Evolutionary conservation across 2,797 vertebrate genomes (phyloP), one percentile per base, ranked within the genome.

Genomic region (Myotis vivesi): DNA sequence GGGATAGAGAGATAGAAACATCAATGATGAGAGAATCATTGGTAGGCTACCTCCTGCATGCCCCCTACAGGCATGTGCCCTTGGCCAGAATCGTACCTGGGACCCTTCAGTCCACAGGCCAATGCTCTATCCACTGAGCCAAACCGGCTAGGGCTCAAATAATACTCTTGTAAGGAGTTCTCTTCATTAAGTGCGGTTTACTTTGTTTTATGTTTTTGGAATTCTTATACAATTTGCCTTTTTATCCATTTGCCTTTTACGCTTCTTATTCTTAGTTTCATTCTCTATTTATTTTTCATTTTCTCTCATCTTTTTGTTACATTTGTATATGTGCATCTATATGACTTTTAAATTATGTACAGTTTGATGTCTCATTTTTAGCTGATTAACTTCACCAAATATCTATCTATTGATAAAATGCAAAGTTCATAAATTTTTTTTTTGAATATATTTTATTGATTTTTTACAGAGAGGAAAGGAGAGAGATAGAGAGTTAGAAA

Each of bases 271-370:
- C 9, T 92, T 72, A 28, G 49, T 94, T 86, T 93, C 57, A n/a
- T 77, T 95, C n/a, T 93, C 33, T 30, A 11, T 44, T 92, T 87
- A 68, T 53, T n/a, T 77, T 25, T 71, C 25, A 53, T 86, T 93
- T 87, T 22, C 12, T 87, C 16, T 88, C 38, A 41, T 75, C 44
- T 66, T 90, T 75, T 33, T 73, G 12, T 79, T 83, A 30, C 62
- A 79, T 83, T 75, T 64, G 13, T 79, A 6, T 92, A 22, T 85
- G 23, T 76, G 17, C 55, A 55, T 73, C 53, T 94, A 1, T 81
- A 33, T 96, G 66, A 44, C n/a, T 87, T 94, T 69, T 75, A 81
- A 88, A 66, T 97, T 89, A 44, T 8, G 25, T 91, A 30, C 12
- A 89, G 71, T 87, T 76, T 87, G 66, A 53, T 68, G 23, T 75